Conservation (phyloP, 2,888 invertebrate species). For the Notodonta dromedarius region DNA sequence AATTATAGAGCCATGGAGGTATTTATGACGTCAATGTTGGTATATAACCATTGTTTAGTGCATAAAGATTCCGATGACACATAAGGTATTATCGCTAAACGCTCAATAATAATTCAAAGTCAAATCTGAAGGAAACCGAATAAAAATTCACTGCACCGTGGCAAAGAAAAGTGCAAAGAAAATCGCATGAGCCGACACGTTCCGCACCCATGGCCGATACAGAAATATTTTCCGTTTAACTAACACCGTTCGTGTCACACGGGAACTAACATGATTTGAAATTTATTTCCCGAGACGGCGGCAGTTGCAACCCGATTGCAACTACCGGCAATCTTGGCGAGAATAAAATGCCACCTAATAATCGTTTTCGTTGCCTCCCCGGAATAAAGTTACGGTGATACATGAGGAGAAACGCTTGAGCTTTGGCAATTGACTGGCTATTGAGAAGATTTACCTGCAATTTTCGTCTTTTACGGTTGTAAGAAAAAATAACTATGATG, state of each 20-base stretch:
- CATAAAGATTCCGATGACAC: background rate
- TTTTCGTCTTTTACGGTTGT: no score
- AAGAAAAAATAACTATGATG: no score
- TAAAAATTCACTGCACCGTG: slow-evolving; percentile 34
- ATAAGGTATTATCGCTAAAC: background rate
- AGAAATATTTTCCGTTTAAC: slow-evolving; percentile 76
- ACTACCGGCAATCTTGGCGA: slow-evolving; percentile 26
- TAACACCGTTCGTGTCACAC: slow-evolving; percentile 64
- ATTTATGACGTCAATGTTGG: no score
- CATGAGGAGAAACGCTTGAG: background rate
- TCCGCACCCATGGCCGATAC: slow-evolving; percentile 66
- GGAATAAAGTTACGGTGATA: slow-evolving; percentile 6
- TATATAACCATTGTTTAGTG: no score
- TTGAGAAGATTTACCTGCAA: slow-evolving; percentile 11
- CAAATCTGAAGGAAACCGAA: slow-evolving; percentile 22
- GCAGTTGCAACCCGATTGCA: slow-evolving; percentile 44
- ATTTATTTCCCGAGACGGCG: slow-evolving; percentile 66
- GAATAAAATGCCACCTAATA: slow-evolving; percentile 39
- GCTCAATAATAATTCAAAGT: background rate
- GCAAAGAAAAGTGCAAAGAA: slow-evolving; percentile 46
- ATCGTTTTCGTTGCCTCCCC: slow-evolving; percentile 23
- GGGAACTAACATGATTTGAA: slow-evolving; percentile 66
- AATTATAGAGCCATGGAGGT: no score
- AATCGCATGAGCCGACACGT: slow-evolving; percentile 63
- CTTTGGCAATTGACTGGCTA: background rate